These are phyloP conservation scores for Falco columbarius DNA, from an alignment of 2,797 vertebrate genomes.

Conservation along the genomic window DNA sequence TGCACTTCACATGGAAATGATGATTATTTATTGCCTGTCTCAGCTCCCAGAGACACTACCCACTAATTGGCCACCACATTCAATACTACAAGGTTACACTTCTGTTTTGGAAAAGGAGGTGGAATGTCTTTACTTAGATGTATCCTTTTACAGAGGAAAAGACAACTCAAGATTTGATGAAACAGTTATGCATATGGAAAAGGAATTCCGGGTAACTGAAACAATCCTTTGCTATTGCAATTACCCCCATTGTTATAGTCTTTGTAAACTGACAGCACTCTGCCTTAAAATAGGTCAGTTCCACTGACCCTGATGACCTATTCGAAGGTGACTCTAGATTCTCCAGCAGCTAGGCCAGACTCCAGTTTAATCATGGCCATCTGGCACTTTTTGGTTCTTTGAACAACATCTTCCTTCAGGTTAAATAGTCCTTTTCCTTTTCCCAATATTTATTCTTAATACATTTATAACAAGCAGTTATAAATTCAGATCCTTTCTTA, in stretches of 20 bases:
- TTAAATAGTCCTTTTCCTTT: neutral
- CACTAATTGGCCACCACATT: neutral
- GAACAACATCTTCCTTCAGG: neutral
- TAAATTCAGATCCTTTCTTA: slow-evolving; percentile 37
- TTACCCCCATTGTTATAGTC: neutral
- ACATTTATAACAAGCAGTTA: slow-evolving; percentile 22
- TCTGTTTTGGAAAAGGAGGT: neutral
- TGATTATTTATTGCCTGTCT: neutral
- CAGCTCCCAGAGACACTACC: neutral
- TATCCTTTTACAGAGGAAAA: neutral
- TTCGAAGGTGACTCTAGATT: neutral
- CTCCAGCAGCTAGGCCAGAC: neutral
- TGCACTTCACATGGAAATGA: neutral
- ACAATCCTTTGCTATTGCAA: neutral
- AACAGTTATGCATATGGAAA: neutral
- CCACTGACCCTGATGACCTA: neutral
- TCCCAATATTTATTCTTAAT: slow-evolving; percentile 25
- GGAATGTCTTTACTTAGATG: neutral
- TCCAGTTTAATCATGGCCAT: neutral
- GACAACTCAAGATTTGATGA: neutral
- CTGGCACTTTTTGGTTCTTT: neutral
- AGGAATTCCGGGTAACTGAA: neutral
- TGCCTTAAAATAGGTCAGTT: neutral
- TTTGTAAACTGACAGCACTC: neutral
- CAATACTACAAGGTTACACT: neutral